Conservation (phyloP, 2,797 vertebrate genomes). For the Alauda arvensis region DNA sequence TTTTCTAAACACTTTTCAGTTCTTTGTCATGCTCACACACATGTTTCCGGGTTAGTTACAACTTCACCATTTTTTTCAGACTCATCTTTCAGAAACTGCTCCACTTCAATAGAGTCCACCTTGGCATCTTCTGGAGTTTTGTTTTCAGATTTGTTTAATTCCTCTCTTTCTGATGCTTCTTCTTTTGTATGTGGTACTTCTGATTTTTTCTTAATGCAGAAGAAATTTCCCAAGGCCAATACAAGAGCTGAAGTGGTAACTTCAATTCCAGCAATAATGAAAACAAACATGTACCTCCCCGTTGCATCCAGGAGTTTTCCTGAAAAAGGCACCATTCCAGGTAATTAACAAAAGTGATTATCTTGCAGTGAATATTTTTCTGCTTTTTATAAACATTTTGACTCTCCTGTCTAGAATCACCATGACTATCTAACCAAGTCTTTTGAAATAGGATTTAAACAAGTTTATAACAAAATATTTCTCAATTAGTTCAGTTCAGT, state of each 20-base stretch:
- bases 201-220: constrained; percentile 76
- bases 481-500: not conserved
- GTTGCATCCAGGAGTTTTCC: constrained; percentile 87
- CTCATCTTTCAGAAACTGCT: constrained; percentile 71
- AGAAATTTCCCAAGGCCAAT: constrained; percentile 80
- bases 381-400: not conserved
- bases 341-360: not conserved
- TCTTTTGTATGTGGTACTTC: constrained; percentile 62
- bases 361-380: not conserved
- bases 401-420: not conserved
- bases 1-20: not conserved
- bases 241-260: constrained; percentile 84
- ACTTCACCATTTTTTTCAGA: constrained; percentile 71
- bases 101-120: constrained; percentile 68
- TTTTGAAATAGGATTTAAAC: not conserved
- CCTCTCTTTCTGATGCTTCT: constrained; percentile 69
- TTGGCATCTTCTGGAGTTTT: constrained; percentile 21
- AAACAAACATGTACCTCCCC: constrained; percentile 84
- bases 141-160: constrained; percentile 62
- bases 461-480: not conserved
- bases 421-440: not conserved
- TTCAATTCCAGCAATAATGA: constrained; percentile 87
- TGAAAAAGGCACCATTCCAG: constrained; percentile 37
- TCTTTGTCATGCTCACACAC: constrained; percentile 65
- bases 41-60: constrained; percentile 72